These are phyloP conservation scores for Tipula helvola DNA, from an alignment of 2,888 invertebrate genomes.

Conservation along the genomic window DNA sequence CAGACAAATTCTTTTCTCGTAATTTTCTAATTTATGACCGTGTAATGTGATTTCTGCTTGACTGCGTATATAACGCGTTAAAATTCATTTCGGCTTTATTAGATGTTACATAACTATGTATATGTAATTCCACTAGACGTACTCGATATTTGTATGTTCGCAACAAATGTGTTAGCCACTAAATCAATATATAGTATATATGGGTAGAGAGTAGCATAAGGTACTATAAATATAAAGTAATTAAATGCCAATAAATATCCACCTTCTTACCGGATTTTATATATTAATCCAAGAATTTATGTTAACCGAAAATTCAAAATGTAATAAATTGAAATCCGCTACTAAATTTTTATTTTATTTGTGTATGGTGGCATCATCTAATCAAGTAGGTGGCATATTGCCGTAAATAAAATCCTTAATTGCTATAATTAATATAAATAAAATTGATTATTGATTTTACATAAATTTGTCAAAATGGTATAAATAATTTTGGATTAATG, in stretches of 20 bases:
- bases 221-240: neutral
- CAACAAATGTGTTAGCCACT: neutral
- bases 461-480: neutral
- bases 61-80: neutral
- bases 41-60: neutral
- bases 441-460: neutral
- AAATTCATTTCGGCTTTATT: neutral
- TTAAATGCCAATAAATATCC: neutral
- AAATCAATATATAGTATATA: neutral
- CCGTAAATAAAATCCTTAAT: neutral
- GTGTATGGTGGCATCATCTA: neutral
- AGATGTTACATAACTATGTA: neutral
- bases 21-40: neutral
- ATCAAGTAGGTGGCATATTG: neutral
- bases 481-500: neutral
- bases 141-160: neutral
- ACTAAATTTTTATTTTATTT: neutral
- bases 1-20: neutral
- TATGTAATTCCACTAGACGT: neutral
- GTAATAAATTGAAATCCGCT: neutral
- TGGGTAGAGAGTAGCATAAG: neutral
- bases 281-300: neutral
- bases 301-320: neutral
- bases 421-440: neutral
- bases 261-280: neutral